Evolutionary conservation across 2,888 invertebrate species (phyloP), one percentile per base, ranked within the genome.

Genomic region (Pheosia tremula): DNA sequence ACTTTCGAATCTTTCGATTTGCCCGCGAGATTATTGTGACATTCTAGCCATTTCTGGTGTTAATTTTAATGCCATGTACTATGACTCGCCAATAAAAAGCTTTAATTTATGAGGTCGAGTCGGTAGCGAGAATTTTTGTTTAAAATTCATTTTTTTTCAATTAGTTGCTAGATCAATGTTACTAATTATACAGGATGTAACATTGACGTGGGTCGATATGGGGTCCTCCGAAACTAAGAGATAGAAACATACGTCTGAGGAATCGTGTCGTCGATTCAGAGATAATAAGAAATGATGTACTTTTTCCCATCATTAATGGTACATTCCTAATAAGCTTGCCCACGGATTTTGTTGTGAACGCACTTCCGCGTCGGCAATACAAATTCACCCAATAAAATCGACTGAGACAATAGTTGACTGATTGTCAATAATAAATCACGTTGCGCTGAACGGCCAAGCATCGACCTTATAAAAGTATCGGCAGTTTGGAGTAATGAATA

Each of bases 1-100:
- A 66, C 78, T 77, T 75, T 77, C 75, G 54, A 66, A 68, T 65
- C 78, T 77, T 75, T 77, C 75, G 54, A 66, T 69, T 65, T 9
- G 41, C n/a, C 63, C 66, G 75, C 72, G 75, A 62, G 75, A 77
- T 72, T 62, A 68, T 64, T 56, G 67, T 60, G 65, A 62, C 64
- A 71, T 66, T 65, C 68, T 64, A 70, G 53, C 39, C 58, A 60
- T 62, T 67, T 61, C 57, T 55, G 55, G 39, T 57, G 11, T 47
- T 59, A 54, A 57, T 63, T 63, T 41, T 41, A 41, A 55, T 49
- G 37, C 57, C 54, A 54, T n/a, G 4, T 38, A 13, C 37, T 37
- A 11, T 54, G 9, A 11, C n/a, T 24, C 36, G 52, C 52, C 36
- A 53, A 54, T 54, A 37, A 54, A 54, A 38, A 11, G 5, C 37